Base-by-base conservation (phyloP, 2,113 vertebrate genomes). In the Ochotona curzoniae region DNA sequence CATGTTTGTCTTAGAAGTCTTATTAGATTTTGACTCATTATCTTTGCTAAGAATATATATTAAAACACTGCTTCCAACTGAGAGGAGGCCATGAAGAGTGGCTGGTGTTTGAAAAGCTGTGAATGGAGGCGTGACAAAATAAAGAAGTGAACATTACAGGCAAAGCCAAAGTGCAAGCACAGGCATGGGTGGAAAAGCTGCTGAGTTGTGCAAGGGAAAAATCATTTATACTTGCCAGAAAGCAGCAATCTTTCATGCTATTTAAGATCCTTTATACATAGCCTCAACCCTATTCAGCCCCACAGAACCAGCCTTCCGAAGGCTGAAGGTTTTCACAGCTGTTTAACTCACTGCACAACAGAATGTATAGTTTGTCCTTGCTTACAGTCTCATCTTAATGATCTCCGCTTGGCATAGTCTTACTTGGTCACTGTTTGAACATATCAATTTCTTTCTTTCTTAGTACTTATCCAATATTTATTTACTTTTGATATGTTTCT, bases 1-100 rank as follows among this genome's bases (percentile, higher is more conserved):
- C 28, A 73, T 47, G 2, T 23, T 89, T 26, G 92, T 87, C 86
- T 60, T 3, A 67, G 17, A 91, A 30, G 9, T 69, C 64, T 81
- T 89, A 57, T 80, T 75, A 90, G n/a, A 87, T 35, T 75, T 76
- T 21, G 84, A 20, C 74, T 83, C 25, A 94, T 51, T 18, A 57
- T 23, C 85, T 83, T 82, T 61, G 20, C 2, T 70, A 94, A 75
- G 23, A 83, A 74, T 51, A 69, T 2, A 70, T 91, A 8, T 35
- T 11, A 35, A 35, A 47, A 44, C 38, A 44, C 38, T 66, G 54
- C 47, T 75, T 86, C n/a, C 60, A 51, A n/a, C 28, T 82, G 67
- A 74, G 47, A 25, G 8, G 38, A 44, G 38, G 10, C 35, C 51
- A 69, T 85, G 44, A 74, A 82, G 44, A 87, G 30, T 13, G 28